These are phyloP conservation scores for Danaus chrysippus DNA, from an alignment of 2,888 invertebrate genomes.

Conservation along the genomic window DNA sequence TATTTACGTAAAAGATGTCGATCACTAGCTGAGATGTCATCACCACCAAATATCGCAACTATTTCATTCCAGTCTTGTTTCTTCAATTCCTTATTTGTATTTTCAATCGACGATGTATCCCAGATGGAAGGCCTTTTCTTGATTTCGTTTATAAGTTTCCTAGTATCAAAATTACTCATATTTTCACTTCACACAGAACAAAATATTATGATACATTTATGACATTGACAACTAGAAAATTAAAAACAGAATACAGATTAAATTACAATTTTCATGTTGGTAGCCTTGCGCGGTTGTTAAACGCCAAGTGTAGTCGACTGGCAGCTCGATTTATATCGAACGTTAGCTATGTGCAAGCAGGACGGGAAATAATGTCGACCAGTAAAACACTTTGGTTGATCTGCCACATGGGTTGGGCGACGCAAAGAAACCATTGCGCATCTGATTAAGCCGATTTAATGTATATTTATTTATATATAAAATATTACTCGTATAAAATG, in stretches of 20 bases:
- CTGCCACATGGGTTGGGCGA: neutral
- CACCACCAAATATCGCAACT: conserved; percentile 21
- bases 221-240: neutral
- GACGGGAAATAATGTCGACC: conserved; percentile 1
- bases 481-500: neutral
- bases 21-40: conserved; percentile 18
- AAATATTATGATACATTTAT: conserved; percentile 2
- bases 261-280: neutral
- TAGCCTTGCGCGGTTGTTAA: conserved; percentile 2
- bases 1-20: conserved; percentile 21
- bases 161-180: conserved; percentile 17
- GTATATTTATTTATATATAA: neutral
- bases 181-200: neutral
- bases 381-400: conserved; percentile 10
- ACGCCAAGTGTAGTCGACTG: conserved; percentile 6
- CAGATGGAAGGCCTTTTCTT: conserved; percentile 24
- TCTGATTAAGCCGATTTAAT: conserved; percentile 5
- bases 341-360: conserved; percentile 10
- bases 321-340: conserved; percentile 17
- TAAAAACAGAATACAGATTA: conserved; percentile 3
- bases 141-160: conserved; percentile 24
- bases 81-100: conserved; percentile 19
- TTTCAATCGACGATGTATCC: conserved; percentile 15
- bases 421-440: conserved; percentile 11
- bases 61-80: conserved; percentile 26